These are phyloP conservation scores for Oreocharis arfaki DNA, from an alignment of 2,113 vertebrate species.

Conservation along the genomic window DNA sequence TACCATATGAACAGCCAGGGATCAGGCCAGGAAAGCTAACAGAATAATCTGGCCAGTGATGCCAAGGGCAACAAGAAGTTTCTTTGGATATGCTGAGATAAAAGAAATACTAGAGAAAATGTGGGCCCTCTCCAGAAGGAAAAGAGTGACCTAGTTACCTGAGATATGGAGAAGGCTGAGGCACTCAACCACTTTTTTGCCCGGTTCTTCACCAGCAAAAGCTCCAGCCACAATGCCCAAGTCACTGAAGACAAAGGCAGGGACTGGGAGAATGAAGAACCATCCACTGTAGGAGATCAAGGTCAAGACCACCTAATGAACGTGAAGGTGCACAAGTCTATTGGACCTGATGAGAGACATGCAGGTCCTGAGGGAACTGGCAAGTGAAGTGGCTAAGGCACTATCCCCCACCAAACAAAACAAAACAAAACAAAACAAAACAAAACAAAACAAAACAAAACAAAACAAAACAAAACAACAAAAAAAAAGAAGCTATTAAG, in stretches of 20 bases:
- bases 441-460: not conserved
- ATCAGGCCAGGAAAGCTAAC: not conserved
- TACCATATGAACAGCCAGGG: rapidly evolving
- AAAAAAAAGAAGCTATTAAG: not conserved
- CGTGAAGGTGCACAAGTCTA: not conserved
- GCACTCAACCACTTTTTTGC: not conserved
- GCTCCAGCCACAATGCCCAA: not conserved
- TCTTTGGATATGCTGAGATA: not conserved
- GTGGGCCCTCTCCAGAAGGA: not conserved
- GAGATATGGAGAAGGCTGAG: not conserved
- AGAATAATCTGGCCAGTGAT: not conserved
- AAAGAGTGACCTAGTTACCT: not conserved
- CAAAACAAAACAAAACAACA: not conserved
- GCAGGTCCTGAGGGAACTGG: not conserved
- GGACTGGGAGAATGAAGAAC: not conserved
- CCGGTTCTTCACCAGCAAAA: not conserved
- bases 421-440: too few species aligned
- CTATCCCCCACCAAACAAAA: not conserved
- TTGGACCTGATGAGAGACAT: not conserved
- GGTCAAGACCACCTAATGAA: not conserved
- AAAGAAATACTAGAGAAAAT: not conserved
- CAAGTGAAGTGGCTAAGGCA: not conserved
- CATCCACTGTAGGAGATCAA: not conserved
- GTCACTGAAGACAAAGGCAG: not conserved
- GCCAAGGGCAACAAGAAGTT: not conserved